Evolutionary conservation across 2,113 vertebrate species (phyloP).

Genomic region (Pogonocichla stellata): DNA sequence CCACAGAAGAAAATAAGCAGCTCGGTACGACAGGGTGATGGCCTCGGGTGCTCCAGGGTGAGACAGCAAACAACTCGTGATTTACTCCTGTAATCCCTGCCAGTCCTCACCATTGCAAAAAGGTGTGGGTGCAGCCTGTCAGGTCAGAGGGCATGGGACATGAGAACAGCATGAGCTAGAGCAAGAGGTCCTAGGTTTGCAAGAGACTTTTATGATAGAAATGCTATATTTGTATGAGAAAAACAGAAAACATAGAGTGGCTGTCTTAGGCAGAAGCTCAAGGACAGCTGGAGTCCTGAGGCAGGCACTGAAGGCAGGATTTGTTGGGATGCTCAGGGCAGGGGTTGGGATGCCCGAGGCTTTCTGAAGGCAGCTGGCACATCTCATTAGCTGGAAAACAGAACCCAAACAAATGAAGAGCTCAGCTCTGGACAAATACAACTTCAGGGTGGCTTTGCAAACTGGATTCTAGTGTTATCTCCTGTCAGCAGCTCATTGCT

Average conservation of each 20-base stretch:
- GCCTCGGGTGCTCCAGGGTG: neutral
- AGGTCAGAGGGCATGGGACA: neutral
- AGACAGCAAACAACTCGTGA: neutral
- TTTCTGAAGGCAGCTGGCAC: conserved; percentile 16
- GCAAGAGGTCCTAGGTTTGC: neutral
- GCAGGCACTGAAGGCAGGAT: neutral
- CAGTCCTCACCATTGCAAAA: neutral
- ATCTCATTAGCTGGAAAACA: neutral
- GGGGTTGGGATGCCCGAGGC: neutral
- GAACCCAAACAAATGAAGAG: neutral
- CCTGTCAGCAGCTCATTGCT: neutral
- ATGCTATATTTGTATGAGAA: neutral
- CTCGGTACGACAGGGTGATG: neutral
- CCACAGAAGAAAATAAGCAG: neutral
- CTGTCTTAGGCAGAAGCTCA: neutral
- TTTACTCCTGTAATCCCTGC: neutral
- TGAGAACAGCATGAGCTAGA: neutral
- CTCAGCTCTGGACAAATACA: neutral
- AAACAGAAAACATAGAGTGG: neutral
- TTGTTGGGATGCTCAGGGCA: neutral
- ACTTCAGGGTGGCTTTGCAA: neutral
- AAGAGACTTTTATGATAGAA: neutral
- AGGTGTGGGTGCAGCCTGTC: neutral
- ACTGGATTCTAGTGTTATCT: neutral
- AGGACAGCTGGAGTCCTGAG: neutral